Base-by-base conservation (phyloP, 2,113 vertebrate species). In the Panthera uncia region DNA sequence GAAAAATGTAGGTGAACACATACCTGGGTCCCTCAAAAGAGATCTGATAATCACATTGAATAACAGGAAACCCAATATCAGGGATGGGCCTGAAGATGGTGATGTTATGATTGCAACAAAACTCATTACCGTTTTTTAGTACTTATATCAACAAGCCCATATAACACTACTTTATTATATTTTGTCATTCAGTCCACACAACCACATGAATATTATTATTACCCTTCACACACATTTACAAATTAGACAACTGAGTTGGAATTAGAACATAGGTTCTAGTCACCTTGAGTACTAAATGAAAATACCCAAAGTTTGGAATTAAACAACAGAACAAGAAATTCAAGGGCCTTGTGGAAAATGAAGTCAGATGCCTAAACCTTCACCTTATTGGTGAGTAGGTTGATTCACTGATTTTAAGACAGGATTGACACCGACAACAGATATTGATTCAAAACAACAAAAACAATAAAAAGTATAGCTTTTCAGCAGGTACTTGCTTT, bases 191-290 rank as follows among this genome's bases (percentile, higher is more conserved):
- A 36, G 13, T 73, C 7, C 9, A 55, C 3, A 61, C 1, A 6
- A 71, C 6, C 27, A 12, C 45, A 10, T 87, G 15, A 23, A n/a
- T 66, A 50, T 52, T 76, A 94, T 89, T 25, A 48, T n/a, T 68
- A 52, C 2, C 10, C 29, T 4, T 18, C 5, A 21, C 3, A 33
- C 11, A 13, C 3, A 45, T 25, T 48, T 45, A 84, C 1, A 61
- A 18, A 89, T 89, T 41, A 84, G 19, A 63, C 95, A 76, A 92
- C 12, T 83, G 7, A 91, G 7, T 23, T 90, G 7, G 18, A 97
- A 94, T 87, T 61, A 80, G 2, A 89, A 55, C 18, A 52, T 18
- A 86, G 29, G 8, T 57, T 66, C 33, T 23, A 69, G 80, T 74
- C 7, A 76, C 73, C 27, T 61, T 68, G 82, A 83, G 3, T 25